Conservation (phyloP, 2,113 vertebrate genomes). For the Gallinago media region DNA sequence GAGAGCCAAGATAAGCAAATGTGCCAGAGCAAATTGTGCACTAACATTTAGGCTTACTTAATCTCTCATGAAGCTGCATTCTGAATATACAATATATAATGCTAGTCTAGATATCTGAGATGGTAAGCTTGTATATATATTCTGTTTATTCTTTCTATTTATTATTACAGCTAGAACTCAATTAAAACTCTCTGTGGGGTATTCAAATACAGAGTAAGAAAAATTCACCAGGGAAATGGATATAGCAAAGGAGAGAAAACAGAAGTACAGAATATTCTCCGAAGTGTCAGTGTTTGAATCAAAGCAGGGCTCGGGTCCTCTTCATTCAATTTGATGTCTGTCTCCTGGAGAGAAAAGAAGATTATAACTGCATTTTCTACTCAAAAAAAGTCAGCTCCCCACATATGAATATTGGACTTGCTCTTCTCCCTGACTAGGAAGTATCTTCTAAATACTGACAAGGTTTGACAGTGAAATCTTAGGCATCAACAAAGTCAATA, state of each 20-base stretch:
- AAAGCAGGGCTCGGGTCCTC: neutral
- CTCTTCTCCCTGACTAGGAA: neutral
- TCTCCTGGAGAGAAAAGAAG: neutral
- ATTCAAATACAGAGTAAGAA: neutral
- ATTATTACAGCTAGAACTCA: neutral
- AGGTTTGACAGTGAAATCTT: neutral
- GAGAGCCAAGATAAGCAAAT: slow-evolving; percentile 12
- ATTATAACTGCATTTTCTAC: neutral
- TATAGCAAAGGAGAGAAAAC: neutral
- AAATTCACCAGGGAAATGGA: neutral
- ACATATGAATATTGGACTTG: neutral
- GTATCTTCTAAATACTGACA: neutral
- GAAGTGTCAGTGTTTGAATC: rapidly evolving
- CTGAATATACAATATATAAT: neutral
- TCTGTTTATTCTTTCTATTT: neutral
- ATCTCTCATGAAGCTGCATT: neutral
- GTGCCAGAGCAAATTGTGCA: neutral
- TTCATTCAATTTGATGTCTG: neutral
- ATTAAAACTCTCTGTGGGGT: neutral
- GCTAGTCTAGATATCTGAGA: neutral
- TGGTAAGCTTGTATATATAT: neutral
- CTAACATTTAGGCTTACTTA: neutral
- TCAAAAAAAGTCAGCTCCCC: neutral
- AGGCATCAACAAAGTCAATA: neutral
- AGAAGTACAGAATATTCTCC: neutral